Evolutionary conservation across 2,797 vertebrate genomes (phyloP), one percentile per base, ranked within the genome.

Genomic region (Onychomys torridus): DNA sequence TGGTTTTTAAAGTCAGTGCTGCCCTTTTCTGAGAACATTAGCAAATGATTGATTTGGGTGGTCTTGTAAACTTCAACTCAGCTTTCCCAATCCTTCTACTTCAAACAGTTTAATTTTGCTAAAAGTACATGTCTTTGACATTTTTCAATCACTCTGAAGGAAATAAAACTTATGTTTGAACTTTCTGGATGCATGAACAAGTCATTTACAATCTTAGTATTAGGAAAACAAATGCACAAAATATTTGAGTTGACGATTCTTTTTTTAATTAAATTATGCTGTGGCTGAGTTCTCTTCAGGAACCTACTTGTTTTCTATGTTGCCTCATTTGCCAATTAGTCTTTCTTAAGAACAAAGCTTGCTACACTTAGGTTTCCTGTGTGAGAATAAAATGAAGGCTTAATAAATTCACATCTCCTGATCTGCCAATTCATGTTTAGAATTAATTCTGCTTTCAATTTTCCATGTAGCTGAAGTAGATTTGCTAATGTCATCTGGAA

Each of bases 111-210:
- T 87, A 82, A 90, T 92, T 93, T 96, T 52, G 65, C 46, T 91
- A 37, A 43, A 77, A 78, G 43, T 76, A 37, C 19, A 82, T 55
- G 43, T 61, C 89, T 97, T 85, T 49, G 77, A 61, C 2, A 78
- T 29, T 86, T 86, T 96, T 89, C 57, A 93, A 75, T 91, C 79
- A 84, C 43, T 82, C 40, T 78, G 55, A 93, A 93, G 83, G 59
- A 91, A 93, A 93, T 75, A 71, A 95, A 92, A 95, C 90, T 81
- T 93, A 90, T 57, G 91, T 94, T 96, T 78, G n/a, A 89, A 93
- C 40, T 79, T 91, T 85, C 59, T 93, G 63, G 57, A 91, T 82
- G 21, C 4, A 67, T 85, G 92, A 86, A 21, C 65, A 83, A 92
- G 21, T 10, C 13, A 63, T 81, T 95, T 84, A 65, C 81, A 89